Percentiles rank a stretch among this genome's conserved stretches.
phyloP scores from a whole-genome alignment of 2,113 vertebrate genomes.

The Nycticebus coucang region DNA sequence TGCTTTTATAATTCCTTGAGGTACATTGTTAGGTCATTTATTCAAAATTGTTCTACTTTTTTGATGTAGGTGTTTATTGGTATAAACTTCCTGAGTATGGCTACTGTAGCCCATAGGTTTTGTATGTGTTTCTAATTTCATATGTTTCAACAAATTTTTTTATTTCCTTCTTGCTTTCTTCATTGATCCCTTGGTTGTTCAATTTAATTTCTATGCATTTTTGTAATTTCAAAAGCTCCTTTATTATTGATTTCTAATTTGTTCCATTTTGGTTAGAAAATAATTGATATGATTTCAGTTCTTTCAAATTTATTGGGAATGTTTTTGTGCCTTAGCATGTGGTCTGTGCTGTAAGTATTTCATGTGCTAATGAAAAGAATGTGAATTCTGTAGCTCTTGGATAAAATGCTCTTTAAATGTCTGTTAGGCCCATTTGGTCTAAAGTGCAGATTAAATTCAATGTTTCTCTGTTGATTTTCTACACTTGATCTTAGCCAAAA shows the following conservation, averaged over 20 bases:
- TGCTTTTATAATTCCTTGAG: no score
- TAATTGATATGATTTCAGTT: background rate
- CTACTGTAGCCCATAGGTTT: background rate
- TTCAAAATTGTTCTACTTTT: background rate
- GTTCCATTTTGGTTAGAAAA: background rate
- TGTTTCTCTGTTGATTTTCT: background rate
- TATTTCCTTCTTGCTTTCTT: background rate
- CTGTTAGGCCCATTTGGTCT: background rate
- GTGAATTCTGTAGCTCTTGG: background rate
- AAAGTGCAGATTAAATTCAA: background rate
- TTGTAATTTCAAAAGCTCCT: background rate
- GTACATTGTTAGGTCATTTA: no score
- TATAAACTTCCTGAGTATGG: background rate
- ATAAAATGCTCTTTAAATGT: background rate
- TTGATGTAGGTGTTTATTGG: background rate
- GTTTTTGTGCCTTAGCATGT: background rate
- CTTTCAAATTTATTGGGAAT: background rate
- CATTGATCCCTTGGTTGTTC: background rate
- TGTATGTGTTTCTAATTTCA: background rate
- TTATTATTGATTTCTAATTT: background rate
- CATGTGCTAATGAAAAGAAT: background rate
- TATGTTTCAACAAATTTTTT: background rate
- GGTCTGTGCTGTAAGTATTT: background rate
- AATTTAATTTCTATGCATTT: background rate
- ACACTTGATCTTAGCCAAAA: no score